phyloP scores from a whole-genome alignment of 2,888 invertebrate genomes.

The Biston betularia region DNA sequence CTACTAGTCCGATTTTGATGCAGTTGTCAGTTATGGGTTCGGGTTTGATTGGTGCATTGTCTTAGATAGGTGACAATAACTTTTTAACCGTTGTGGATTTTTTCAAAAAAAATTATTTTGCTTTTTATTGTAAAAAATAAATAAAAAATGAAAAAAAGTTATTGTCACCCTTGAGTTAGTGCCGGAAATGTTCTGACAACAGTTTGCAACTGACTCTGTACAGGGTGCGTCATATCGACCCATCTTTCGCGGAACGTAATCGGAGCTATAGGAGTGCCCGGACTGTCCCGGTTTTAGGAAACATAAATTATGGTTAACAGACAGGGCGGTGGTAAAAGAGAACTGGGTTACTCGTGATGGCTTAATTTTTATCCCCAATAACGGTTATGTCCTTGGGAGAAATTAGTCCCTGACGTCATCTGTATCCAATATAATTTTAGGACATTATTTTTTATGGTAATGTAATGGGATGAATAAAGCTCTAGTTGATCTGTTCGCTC shows the following conservation, averaged over 20 bases:
- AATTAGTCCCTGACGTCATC: not conserved
- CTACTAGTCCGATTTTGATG: too few relatives aligned
- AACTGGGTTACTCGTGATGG: slow-evolving; percentile 24
- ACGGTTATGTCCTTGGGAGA: not conserved
- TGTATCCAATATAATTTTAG: not conserved
- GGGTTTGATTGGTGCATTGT: too few relatives aligned
- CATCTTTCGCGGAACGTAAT: slow-evolving; percentile 16
- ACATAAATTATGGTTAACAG: slow-evolving; percentile 20
- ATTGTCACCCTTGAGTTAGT: too few relatives aligned
- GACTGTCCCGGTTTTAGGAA: slow-evolving; percentile 17
- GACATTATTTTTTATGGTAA: too few relatives aligned
- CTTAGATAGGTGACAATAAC: too few relatives aligned
- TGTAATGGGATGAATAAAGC: too few relatives aligned
- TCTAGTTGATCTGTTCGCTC: too few relatives aligned
- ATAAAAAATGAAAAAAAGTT: too few relatives aligned
- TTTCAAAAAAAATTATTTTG: too few relatives aligned
- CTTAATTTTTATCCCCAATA: slow-evolving; percentile 21
- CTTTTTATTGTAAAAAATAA: too few relatives aligned
- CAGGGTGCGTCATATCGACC: slow-evolving; percentile 17
- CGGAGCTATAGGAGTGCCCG: slow-evolving; percentile 1
- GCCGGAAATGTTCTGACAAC: not conserved
- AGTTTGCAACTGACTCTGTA: slow-evolving; percentile 3
- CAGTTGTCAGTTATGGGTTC: too few relatives aligned
- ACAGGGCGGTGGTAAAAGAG: slow-evolving; percentile 9
- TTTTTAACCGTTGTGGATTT: too few relatives aligned